Base-by-base conservation (phyloP, 1,140 invertebrate genomes). In the Ceratoteleas bidentatus region DNA sequence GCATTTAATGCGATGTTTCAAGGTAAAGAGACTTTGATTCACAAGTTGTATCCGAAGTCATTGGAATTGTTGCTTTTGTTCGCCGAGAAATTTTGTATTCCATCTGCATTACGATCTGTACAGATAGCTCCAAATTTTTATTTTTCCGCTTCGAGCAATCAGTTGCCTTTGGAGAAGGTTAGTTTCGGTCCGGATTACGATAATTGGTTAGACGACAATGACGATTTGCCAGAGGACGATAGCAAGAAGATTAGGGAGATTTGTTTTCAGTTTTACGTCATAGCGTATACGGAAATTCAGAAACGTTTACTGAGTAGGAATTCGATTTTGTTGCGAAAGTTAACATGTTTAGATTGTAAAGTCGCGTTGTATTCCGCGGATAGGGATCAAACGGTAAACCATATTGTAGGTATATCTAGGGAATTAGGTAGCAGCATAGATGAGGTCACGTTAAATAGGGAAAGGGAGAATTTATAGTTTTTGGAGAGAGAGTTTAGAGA, bases 231-330 rank as follows among this genome's bases (percentile, higher is more conserved):
- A 6, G 6, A 2, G 15, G 4, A 4, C 3, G 43, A 45, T 45
- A 10, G 7, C 3, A 45, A 7, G n/a, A 6, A 10, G 8, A 45
- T 45, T 45, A 7, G 57, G 32, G 5, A 16, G 14, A 62, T 7
- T 7, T 73, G 60, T 47, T 52, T 75, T 8, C 10, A 65, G 0
- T 75, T 65, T 65, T 75, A 58, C 6, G 34, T 75, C 7, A 9
- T n/a, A 10, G 69, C 69, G 0, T n/a, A 6, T 1, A 11, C 53
- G 3, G 68, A 72, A 56, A 72, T 72, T 16, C 13, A 13, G 6
- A 14, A 5, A 13, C n/a, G 49, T 10, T 40, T 74, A 43, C 52
- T 7, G 8, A 14, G 5, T 0, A 36, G 34, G 9, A 36, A 38
- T 2, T 7, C 53, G 47, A 2, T 0, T 24, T 36, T 74, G 0